These are phyloP conservation scores for Neosilurus hyrtlii DNA, from an alignment of 2,797 vertebrate genomes.

Conservation along the genomic window DNA sequence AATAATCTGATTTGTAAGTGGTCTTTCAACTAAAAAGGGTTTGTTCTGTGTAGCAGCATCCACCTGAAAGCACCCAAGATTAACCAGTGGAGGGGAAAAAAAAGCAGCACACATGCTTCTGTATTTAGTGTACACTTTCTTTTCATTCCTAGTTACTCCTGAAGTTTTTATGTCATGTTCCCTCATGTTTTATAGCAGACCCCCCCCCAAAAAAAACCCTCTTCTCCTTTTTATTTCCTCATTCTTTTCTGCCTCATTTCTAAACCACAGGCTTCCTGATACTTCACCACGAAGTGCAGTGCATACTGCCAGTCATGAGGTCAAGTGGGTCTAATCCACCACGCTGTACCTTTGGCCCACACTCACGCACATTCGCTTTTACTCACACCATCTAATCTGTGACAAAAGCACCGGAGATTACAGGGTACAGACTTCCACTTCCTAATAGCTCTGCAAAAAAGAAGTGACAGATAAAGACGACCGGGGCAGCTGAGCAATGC, in stretches of 20 bases:
- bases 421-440: slow-evolving; percentile 62
- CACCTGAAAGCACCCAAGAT: not conserved
- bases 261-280: slow-evolving; percentile 25
- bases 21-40: too few relatives aligned
- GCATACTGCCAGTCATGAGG: slow-evolving; percentile 61
- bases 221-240: slow-evolving; percentile 53
- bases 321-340: slow-evolving; percentile 65
- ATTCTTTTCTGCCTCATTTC: slow-evolving; percentile 34
- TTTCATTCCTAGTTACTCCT: not conserved
- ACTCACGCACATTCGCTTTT: slow-evolving; percentile 54
- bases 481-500: slow-evolving; percentile 68
- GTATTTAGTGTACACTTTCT: not conserved
- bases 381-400: slow-evolving; percentile 56
- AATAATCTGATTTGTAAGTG: too few relatives aligned
- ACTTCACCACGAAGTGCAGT: slow-evolving; percentile 28
- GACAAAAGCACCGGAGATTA: slow-evolving; percentile 64
- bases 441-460: slow-evolving; percentile 66
- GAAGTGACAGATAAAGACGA: slow-evolving; percentile 55
- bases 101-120: too few relatives aligned
- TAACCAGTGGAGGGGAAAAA: too few relatives aligned
- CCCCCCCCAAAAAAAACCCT: too few relatives aligned
- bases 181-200: not conserved
- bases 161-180: not conserved
- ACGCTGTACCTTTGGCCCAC: slow-evolving; percentile 60
- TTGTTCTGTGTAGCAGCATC: not conserved